Evolutionary conservation across 1,140 invertebrate species (phyloP).

Genomic region (Lepidostoma basale): DNA sequence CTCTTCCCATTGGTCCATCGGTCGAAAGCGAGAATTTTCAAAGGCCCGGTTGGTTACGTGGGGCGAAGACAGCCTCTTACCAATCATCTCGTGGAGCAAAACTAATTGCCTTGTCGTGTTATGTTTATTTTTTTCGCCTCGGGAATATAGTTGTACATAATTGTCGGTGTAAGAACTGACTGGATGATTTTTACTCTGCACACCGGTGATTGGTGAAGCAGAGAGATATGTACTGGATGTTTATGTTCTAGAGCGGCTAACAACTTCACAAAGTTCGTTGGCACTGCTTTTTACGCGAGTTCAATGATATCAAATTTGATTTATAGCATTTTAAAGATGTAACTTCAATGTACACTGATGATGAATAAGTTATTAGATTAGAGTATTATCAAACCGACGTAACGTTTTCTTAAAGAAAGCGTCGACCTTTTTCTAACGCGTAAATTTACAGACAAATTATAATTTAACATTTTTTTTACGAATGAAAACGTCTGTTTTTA

Average conservation of each 20-base stretch:
- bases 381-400: not conserved
- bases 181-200: not conserved
- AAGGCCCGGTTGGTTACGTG: not conserved
- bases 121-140: constrained; percentile 24
- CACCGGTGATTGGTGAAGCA: not conserved
- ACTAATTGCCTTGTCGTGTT: constrained; percentile 17
- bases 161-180: not conserved
- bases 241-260: no score
- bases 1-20: constrained; percentile 16
- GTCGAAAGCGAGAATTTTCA: not conserved
- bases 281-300: constrained; percentile 9
- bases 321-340: constrained; percentile 1
- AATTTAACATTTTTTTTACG: not conserved
- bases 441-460: not conserved
- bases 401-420: not conserved
- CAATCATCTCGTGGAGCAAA: constrained; percentile 22
- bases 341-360: not conserved
- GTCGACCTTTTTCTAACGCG: not conserved
- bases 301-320: constrained; percentile 20
- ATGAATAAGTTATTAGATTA: not conserved
- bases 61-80: constrained; percentile 2
- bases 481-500: no score
- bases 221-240: not conserved
- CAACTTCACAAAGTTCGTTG: not conserved
- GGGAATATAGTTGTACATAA: constrained; percentile 18